Evolutionary conservation across 2,113 vertebrate genomes (phyloP).

Genomic region (Dendrocopos noguchii): DNA sequence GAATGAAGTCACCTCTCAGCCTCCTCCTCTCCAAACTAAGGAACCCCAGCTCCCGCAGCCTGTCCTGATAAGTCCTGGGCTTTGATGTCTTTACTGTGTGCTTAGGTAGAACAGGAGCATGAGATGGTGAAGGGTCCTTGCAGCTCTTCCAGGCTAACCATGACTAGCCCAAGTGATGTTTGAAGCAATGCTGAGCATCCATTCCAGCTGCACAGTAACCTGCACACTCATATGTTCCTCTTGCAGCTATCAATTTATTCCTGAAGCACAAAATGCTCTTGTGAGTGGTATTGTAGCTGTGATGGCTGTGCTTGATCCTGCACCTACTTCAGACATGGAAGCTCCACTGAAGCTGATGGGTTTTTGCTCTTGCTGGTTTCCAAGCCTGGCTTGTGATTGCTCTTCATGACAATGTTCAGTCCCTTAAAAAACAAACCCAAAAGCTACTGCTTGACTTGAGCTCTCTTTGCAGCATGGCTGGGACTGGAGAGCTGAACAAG

Average conservation of each 20-base stretch:
- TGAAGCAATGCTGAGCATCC: background rate
- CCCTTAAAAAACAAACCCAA: background rate
- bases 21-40: too few relatives aligned
- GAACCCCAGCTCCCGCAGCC: too few relatives aligned
- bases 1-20: too few relatives aligned
- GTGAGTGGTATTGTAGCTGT: background rate
- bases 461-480: background rate
- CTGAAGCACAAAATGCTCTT: background rate
- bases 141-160: background rate
- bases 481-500: background rate
- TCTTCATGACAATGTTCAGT: background rate
- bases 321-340: background rate
- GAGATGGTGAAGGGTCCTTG: rapidly evolving
- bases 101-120: background rate
- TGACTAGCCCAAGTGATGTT: rapidly evolving
- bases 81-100: background rate
- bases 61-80: rapidly evolving
- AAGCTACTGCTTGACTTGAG: background rate
- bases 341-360: background rate
- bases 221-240: background rate
- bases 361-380: background rate
- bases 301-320: background rate
- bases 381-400: background rate
- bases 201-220: rapidly evolving
- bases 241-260: background rate